These are phyloP conservation scores for Pheosia tremula DNA, from an alignment of 2,888 invertebrate genomes.

Conservation along the genomic window DNA sequence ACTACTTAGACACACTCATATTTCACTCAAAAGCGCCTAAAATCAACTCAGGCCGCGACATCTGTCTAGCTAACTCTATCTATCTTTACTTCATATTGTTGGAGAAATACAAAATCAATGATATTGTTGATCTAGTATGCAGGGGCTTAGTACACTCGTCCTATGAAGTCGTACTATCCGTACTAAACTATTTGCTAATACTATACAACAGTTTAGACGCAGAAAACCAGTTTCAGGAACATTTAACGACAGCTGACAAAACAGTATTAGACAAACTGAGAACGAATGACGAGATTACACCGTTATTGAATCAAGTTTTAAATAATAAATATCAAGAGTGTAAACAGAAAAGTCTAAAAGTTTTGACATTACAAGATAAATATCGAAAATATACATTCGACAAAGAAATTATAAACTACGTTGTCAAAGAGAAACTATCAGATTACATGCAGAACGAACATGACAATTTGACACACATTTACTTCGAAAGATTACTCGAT, in stretches of 20 bases:
- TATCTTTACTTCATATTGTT: slow-evolving; percentile 27
- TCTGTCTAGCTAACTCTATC: slow-evolving; percentile 53
- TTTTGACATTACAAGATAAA: slow-evolving; percentile 53
- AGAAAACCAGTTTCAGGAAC: slow-evolving; percentile 50
- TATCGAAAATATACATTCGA: slow-evolving; percentile 53
- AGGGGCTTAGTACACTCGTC: slow-evolving; percentile 25
- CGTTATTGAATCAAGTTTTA: slow-evolving; percentile 46
- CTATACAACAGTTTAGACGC: slow-evolving; percentile 40
- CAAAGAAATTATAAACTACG: slow-evolving; percentile 33
- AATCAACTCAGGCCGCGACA: slow-evolving; percentile 50
- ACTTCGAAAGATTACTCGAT: slow-evolving; percentile 56
- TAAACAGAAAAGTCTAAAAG: slow-evolving; percentile 59
- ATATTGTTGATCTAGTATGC: slow-evolving; percentile 9
- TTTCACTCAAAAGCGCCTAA: slow-evolving; percentile 28
- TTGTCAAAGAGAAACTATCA: slow-evolving; percentile 48
- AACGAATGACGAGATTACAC: slow-evolving; percentile 37
- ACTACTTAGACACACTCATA: slow-evolving; percentile 42
- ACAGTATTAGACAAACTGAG: slow-evolving; percentile 33
- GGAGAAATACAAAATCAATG: slow-evolving; percentile 7
- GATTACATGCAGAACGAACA: slow-evolving; percentile 54
- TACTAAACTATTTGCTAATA: slow-evolving; percentile 36
- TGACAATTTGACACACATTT: slow-evolving; percentile 63
- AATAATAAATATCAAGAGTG: slow-evolving; percentile 60
- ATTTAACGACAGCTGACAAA: slow-evolving; percentile 40
- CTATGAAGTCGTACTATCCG: slow-evolving; percentile 32